Evolutionary conservation across 1,140 invertebrate species (phyloP).

Genomic region (Ectropis grisescens): DNA sequence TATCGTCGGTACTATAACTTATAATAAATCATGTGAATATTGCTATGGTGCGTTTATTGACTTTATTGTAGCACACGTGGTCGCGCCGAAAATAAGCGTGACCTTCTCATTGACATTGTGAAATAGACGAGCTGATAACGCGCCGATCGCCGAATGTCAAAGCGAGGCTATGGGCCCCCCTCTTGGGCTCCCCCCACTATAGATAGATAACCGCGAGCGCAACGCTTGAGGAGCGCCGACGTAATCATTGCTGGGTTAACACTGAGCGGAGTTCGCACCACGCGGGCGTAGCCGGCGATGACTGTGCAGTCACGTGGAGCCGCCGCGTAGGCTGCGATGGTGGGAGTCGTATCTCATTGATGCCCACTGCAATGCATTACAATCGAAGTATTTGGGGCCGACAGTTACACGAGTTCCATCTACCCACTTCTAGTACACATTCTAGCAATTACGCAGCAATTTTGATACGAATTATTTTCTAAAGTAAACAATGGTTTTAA

Average conservation of each 20-base stretch:
- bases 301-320: neutral
- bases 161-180: constrained; percentile 56
- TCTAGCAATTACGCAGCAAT: too few species aligned
- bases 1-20: too few species aligned
- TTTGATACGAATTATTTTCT: too few species aligned
- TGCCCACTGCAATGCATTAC: constrained; percentile 12
- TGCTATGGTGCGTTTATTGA: too few species aligned
- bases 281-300: constrained; percentile 7
- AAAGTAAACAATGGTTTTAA: too few species aligned
- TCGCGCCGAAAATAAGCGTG: constrained; percentile 53
- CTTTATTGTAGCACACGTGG: constrained; percentile 20
- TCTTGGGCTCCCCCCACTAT: constrained; percentile 37
- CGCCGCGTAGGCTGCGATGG: neutral
- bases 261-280: constrained; percentile 8
- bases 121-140: constrained; percentile 67
- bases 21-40: too few species aligned
- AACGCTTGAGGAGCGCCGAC: constrained; percentile 20
- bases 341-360: neutral
- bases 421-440: too few species aligned
- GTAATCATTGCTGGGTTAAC: constrained; percentile 41
- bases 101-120: constrained; percentile 70
- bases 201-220: constrained; percentile 15
- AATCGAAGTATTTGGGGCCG: neutral
- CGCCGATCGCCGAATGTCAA: constrained; percentile 61
- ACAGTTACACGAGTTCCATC: too few species aligned